Percentiles rank a stretch among this genome's conserved stretches.
Evolutionary conservation across 2,888 invertebrate genomes (phyloP).

Genomic region (Prosopocoilus inquinatus): DNA sequence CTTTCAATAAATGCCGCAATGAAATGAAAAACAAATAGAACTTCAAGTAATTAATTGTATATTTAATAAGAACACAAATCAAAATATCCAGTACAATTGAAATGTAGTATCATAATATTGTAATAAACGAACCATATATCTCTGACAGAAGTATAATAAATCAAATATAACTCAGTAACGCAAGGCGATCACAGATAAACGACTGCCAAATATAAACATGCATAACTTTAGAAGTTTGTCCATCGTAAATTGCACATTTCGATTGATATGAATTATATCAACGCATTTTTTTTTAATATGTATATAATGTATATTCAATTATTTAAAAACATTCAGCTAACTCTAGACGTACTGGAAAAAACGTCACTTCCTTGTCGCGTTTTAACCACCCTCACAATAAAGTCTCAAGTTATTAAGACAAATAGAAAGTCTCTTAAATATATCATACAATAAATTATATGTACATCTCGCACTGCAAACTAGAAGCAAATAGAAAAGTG

Average conservation of each 20-base stretch:
- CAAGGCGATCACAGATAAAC: constrained; percentile 52
- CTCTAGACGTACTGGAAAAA: constrained; percentile 45
- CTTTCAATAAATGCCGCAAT: not conserved
- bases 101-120: constrained; percentile 42
- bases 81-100: constrained; percentile 48
- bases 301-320: constrained; percentile 52
- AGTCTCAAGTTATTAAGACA: too few relatives aligned
- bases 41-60: constrained; percentile 31
- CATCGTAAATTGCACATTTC: constrained; percentile 51
- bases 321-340: constrained; percentile 53
- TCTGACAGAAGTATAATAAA: constrained; percentile 36
- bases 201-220: constrained; percentile 51
- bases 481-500: too few relatives aligned
- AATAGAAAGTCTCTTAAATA: too few relatives aligned
- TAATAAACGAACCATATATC: constrained; percentile 34
- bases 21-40: not conserved
- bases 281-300: constrained; percentile 48
- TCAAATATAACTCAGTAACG: constrained; percentile 41
- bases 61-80: constrained; percentile 46
- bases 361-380: constrained; percentile 3
- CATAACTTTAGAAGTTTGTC: constrained; percentile 47
- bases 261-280: constrained; percentile 53
- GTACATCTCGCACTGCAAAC: too few relatives aligned
- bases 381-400: too few relatives aligned
- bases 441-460: too few relatives aligned